Base-by-base conservation (phyloP, 2,113 vertebrate genomes). In the Hypanus sabinus region DNA sequence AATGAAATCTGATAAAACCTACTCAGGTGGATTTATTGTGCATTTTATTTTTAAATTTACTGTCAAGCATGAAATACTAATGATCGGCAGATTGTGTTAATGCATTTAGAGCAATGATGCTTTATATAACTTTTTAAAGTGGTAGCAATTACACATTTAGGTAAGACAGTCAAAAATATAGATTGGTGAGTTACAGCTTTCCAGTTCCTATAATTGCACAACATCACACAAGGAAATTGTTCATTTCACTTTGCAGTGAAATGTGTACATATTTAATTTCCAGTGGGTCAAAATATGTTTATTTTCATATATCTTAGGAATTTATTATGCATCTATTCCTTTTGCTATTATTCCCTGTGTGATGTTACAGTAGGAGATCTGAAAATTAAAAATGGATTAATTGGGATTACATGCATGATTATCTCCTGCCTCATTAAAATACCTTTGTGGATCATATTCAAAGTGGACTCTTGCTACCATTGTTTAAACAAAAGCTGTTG, bases 381-480 rank as follows among this genome's bases (percentile, higher is more conserved):
- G 91, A 75, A 93, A 93, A 93, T 93, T 46, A 93, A 93, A 75
- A 73, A 24, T 73, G 33, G 68, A 93, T 93, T 93, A 93, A 75
- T 73, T 93, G 68, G 68, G 91, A 55, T 93, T 93, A 73, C 68
- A 46, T 73, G 20, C 24, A 36, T 73, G 68, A 73, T 93, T 93
- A 93, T 46, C 73, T 93, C 68, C 91, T 73, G 38, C 38, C 70
- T 73, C 65, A 73, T 73, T 73, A 73, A 93, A 27, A 46, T 93
- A 36, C 36, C 38, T 73, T 70, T 27, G 68, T 70, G 55, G 38
- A 73, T 93, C 68, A 24, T 4, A 46, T 46, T 93, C 91, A 93
- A 92, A 93, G 38, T 73, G 91, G 70, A 46, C 90, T 73, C 68
- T 73, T 70, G 5, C n/a, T 93, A 46, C 68, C 20, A 11, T 73